Conservation (phyloP, 1,140 invertebrate genomes). For the Coboldia fuscipes region DNA sequence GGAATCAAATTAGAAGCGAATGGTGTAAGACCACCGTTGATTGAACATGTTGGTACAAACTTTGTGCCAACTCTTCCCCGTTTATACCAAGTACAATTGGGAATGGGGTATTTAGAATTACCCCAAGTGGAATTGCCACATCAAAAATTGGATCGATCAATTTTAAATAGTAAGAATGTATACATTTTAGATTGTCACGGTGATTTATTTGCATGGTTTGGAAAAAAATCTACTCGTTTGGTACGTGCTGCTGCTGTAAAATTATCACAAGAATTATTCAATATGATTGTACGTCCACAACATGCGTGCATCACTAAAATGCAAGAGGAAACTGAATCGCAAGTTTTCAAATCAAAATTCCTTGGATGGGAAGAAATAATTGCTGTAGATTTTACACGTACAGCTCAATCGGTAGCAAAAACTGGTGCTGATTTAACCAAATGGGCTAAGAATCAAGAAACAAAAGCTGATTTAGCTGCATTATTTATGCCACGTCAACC, state of each 20-base stretch:
- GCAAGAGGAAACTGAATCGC: slow-evolving; percentile 65
- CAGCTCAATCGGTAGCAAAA: slow-evolving; percentile 87
- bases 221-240: slow-evolving; percentile 90
- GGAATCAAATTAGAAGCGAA: slow-evolving; percentile 23
- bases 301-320: slow-evolving; percentile 78
- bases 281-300: slow-evolving; percentile 72
- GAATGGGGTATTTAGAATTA: slow-evolving; percentile 96
- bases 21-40: slow-evolving; percentile 8
- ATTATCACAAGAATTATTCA: slow-evolving; percentile 83
- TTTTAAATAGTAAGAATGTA: slow-evolving; percentile 83
- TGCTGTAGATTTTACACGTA: slow-evolving; percentile 95
- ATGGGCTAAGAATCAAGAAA: slow-evolving; percentile 80
- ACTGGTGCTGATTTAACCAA: slow-evolving; percentile 90
- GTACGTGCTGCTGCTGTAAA: slow-evolving; percentile 92
- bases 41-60: slow-evolving; percentile 64
- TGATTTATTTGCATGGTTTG: slow-evolving; percentile 99
- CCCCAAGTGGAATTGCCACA: slow-evolving; percentile 81
- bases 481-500: slow-evolving; percentile 90
- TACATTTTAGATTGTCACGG: slow-evolving; percentile 91
- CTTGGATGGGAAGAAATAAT: slow-evolving; percentile 97
- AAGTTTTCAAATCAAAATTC: slow-evolving; percentile 95
- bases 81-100: slow-evolving; percentile 85
- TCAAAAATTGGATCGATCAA: slow-evolving; percentile 43
- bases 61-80: slow-evolving; percentile 56
- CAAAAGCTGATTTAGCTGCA: slow-evolving; percentile 75